Evolutionary conservation across 2,888 invertebrate species (phyloP).

Genomic region (Minunthozetes semirufus): DNA sequence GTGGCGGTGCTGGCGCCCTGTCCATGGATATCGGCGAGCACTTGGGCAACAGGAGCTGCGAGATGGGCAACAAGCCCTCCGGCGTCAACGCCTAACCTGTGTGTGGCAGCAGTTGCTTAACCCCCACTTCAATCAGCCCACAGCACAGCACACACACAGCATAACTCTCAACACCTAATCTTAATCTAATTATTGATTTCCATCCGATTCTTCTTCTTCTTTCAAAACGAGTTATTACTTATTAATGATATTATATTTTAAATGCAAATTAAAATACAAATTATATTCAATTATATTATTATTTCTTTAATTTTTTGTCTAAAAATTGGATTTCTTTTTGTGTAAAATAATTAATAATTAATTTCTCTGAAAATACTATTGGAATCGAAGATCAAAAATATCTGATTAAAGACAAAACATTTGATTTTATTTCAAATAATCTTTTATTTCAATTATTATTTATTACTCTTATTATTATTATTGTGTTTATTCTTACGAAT

Average conservation of each 20-base stretch:
- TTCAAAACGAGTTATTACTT: neutral
- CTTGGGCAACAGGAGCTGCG: constrained; percentile 34
- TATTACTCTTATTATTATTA: too few species aligned
- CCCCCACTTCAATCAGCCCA: neutral
- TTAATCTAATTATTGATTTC: neutral
- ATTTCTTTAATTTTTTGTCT: too few species aligned
- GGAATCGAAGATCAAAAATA: too few species aligned
- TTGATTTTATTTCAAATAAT: too few species aligned
- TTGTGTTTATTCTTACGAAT: too few species aligned
- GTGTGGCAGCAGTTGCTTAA: neutral
- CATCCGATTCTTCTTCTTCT: neutral
- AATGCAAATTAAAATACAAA: neutral
- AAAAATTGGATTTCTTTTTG: too few species aligned
- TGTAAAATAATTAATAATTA: too few species aligned
- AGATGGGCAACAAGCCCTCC: constrained; percentile 37
- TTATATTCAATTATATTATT: too few species aligned
- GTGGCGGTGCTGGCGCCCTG: constrained; percentile 86
- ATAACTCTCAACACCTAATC: neutral
- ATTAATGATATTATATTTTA: neutral
- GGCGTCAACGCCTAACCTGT: constrained; percentile 28
- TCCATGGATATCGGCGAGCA: constrained; percentile 38
- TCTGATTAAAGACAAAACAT: too few species aligned
- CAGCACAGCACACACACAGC: neutral
- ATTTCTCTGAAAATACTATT: too few species aligned
- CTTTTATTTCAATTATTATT: too few species aligned